Evolutionary conservation across 2,113 vertebrate species (phyloP), one percentile per base, ranked within the genome.

Genomic region (Ciconia stormi): DNA sequence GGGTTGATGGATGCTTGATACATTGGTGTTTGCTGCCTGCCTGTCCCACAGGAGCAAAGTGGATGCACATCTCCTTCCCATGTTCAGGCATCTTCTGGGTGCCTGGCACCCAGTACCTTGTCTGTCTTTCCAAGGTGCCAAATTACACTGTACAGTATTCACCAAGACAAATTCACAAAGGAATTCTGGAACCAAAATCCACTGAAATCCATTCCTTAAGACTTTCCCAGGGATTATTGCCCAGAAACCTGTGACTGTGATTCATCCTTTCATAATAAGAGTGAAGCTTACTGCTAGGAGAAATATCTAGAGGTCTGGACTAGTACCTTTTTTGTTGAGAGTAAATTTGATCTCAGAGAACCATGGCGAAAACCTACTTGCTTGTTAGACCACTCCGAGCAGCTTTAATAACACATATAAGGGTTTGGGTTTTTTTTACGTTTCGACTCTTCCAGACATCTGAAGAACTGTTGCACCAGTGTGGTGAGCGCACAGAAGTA

Each of bases 201-300:
- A 26, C 20, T 81, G 72, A 83, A 95, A 93, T 91, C 84, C 7
- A 4, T 59, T 52, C 78, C 65, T 80, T 40, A 30, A 67, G 82
- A 74, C 34, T 81, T 84, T 76, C 84, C 65, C 70, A 84, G 91
- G 72, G 61, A 47, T 81, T 58, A n/a, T 1, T 94, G 76, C 59
- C 83, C 94, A 93, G 81, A 79, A 88, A 79, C 86, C 69, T 81
- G 72, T 72, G 88, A 40, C 74, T 93, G 49, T 93, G 91, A 84
- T 76, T 95, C 83, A 81, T 72, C 36, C 74, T 86, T 82, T 78
- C 22, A 4, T 55, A 80, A 16, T 9, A 42, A 73, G 42, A 36
- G 71, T 73, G 46, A 42, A 81, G 58, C 22, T 80, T 38, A 18
- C 23, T 70, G 67, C 67, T 85, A 18, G 40, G 23, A 85, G 49